phyloP scores from a whole-genome alignment of 1,140 invertebrate species.

The Drosophila funebris region DNA sequence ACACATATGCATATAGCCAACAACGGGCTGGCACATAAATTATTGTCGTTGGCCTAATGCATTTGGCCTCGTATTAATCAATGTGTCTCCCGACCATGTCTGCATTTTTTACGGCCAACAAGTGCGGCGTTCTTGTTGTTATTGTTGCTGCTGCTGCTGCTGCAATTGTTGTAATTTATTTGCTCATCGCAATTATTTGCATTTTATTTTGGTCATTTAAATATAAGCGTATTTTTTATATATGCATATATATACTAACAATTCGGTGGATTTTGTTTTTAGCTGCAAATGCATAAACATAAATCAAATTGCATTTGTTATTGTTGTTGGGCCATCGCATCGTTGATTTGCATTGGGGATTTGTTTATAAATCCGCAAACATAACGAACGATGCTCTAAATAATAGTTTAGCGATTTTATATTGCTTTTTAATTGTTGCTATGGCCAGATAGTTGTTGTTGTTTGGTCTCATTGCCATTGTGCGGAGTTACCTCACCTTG shows the following conservation, averaged over 20 bases:
- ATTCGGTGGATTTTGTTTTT: conserved; percentile 31
- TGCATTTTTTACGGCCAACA: conserved; percentile 42
- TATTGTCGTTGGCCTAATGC: conserved; percentile 68
- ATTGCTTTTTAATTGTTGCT: conserved; percentile 75
- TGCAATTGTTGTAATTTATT: conserved; percentile 68
- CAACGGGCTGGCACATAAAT: conserved; percentile 54
- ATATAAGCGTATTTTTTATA: conserved; percentile 28
- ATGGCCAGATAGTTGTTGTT: background rate
- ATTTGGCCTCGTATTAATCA: conserved; percentile 79
- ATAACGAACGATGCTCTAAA: conserved; percentile 47
- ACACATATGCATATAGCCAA: too few relatives aligned
- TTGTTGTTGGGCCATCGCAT: conserved; percentile 35
- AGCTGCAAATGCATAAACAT: conserved; percentile 52
- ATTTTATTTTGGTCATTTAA: conserved; percentile 52
- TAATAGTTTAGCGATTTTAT: conserved; percentile 61
- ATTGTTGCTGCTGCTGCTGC: conserved; percentile 29
- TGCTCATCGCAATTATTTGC: conserved; percentile 66
- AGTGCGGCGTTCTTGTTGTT: conserved; percentile 4
- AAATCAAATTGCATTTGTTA: conserved; percentile 75
- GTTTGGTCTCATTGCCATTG: background rate
- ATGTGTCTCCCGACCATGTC: conserved; percentile 56
- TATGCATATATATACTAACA: too few relatives aligned
- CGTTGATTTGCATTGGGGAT: conserved; percentile 71
- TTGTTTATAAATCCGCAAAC: conserved; percentile 76
- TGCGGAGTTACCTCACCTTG: background rate